Conservation (phyloP, 2,797 vertebrate genomes). For the Alfaro cultratus region DNA sequence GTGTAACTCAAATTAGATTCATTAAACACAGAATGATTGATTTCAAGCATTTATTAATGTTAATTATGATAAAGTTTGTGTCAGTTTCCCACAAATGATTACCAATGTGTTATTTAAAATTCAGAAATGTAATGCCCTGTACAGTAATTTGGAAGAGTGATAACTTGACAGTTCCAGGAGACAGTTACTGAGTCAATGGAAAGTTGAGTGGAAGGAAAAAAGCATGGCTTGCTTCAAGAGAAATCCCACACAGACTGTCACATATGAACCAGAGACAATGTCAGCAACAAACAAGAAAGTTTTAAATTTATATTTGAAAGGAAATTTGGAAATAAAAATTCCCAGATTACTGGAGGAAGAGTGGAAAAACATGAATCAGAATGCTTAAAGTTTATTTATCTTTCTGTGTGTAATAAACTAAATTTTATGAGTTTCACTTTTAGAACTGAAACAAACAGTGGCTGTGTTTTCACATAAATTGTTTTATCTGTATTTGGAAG, state of each 20-base stretch:
- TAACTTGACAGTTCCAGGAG: background rate
- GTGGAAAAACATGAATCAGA: background rate
- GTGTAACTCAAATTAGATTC: background rate
- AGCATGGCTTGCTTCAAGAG: background rate
- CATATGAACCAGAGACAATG: background rate
- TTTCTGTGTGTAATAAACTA: background rate
- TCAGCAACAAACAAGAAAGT: background rate
- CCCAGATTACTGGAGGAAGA: background rate
- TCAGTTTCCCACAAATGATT: background rate
- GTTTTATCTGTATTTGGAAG: too few species aligned
- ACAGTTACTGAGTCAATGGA: background rate
- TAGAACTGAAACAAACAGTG: background rate
- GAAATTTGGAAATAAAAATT: background rate
- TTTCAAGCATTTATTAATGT: background rate
- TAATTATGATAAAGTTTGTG: background rate
- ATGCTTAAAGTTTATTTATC: background rate
- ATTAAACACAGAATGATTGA: background rate
- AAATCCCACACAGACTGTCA: background rate
- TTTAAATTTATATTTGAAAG: background rate
- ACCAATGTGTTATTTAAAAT: background rate
- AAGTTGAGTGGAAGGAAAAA: constrained; percentile 4
- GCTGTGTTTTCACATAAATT: too few species aligned
- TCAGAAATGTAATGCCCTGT: background rate
- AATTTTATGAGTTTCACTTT: background rate
- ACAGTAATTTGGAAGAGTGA: background rate